Percentiles rank a stretch among this genome's conserved stretches.
phyloP scores from a whole-genome alignment of 2,888 invertebrate species.

The Parnassius mnemosyne region DNA sequence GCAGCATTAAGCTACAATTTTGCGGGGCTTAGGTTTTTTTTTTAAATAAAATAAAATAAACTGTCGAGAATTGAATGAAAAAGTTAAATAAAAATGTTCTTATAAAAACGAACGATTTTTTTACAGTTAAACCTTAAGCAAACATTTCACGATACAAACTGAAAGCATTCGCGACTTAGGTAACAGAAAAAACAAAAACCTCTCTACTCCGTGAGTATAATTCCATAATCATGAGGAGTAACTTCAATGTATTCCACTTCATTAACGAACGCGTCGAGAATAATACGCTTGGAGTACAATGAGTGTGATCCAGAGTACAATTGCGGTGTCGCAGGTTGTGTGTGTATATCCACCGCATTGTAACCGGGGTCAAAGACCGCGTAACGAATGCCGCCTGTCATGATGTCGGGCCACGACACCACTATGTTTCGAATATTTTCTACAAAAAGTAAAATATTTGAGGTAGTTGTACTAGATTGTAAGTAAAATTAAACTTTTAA shows the following conservation, averaged over 20 bases:
- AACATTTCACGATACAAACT: background rate
- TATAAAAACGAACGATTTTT: no score
- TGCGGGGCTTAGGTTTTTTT: no score
- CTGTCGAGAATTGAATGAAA: no score
- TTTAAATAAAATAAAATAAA: no score
- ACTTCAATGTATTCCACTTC: constrained; percentile 21
- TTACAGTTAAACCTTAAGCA: no score
- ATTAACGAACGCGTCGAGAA: constrained; percentile 34
- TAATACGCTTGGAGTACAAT: constrained; percentile 33
- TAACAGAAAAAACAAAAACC: constrained; percentile 2
- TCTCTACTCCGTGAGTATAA: background rate
- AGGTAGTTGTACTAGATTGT: no score
- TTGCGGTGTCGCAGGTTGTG: constrained; percentile 1
- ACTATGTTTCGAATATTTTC: constrained; percentile 8
- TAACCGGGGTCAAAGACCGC: constrained; percentile 50
- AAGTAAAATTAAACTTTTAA: no score
- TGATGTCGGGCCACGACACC: constrained; percentile 32
- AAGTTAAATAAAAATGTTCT: no score
- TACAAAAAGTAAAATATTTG: background rate
- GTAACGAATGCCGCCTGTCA: constrained; percentile 45
- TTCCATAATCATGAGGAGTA: constrained; percentile 15
- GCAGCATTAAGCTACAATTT: no score
- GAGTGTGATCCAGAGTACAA: constrained; percentile 39
- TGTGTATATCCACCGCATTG: constrained; percentile 6
- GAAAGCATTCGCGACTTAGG: no score